Base-by-base conservation (phyloP, 2,113 vertebrate genomes). In the Spea multiplicata region DNA sequence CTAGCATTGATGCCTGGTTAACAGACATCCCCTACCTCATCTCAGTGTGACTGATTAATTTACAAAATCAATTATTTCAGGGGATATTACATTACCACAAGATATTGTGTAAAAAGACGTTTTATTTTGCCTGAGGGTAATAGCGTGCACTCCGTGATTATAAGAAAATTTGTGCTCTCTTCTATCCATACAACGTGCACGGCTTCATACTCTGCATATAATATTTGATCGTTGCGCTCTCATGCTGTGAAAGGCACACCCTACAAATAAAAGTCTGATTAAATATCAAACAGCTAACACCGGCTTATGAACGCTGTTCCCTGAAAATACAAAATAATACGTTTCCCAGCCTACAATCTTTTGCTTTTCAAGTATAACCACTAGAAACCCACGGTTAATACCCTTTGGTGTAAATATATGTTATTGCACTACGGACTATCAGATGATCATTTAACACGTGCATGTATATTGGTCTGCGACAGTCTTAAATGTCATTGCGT, bases 81-180 rank as follows among this genome's bases (percentile, higher is more conserved):
- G 82, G 81, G 83, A 85, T 85, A 85, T 86, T 88, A 81, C 71
- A 82, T 87, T 88, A 84, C 84, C 86, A 77, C 17, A 1, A 79
- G 82, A 84, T 85, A 84, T 83, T 86, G 66, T 76, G 84, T 74
- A 80, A 80, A 85, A 88, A 88, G 83, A 74, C 61, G 49, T 85
- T 89, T 88, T 87, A 88, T 82, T 85, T 89, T 83, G 90, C 83
- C 81, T 84, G 79, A 85, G 86, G 83, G 88, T 74, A 87, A 85
- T 84, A 76, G 85, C 65, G 70, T 46, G 81, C 61, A 76, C 49
- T 78, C 84, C 66, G 70, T 78, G 75, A 75, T 66, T 57, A 59
- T 83, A 78, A 69, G 45, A 80, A 84, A 85, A 87, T 85, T 84
- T 80, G 79, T 81, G 80, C 83, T 82, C 82, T 81, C 75, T 64